phyloP scores from a whole-genome alignment of 2,797 vertebrate genomes.

The Capromys pilorides region DNA sequence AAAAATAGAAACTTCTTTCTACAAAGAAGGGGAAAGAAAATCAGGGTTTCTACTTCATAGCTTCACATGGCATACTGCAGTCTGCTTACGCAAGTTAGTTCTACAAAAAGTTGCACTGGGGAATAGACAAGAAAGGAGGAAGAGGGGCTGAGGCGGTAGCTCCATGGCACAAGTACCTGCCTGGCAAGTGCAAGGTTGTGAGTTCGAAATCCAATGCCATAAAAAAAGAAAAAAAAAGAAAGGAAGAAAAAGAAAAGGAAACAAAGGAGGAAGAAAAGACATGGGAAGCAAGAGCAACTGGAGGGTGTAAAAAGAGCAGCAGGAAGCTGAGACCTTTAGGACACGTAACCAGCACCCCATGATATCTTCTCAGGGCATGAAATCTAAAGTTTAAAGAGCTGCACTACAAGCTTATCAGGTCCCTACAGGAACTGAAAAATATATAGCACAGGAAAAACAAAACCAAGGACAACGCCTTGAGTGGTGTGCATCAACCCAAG shows the following conservation, averaged over 20 bases:
- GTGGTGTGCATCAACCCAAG: neutral
- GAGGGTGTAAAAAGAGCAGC: rapidly evolving
- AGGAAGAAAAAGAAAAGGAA: neutral
- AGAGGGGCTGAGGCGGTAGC: no score
- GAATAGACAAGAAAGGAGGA: neutral
- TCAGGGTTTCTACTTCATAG: neutral
- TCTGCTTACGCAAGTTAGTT: neutral
- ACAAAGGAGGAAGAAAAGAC: neutral
- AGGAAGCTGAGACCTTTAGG: neutral
- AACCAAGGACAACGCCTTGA: neutral
- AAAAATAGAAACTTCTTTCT: neutral
- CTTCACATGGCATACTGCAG: neutral
- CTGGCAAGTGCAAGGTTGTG: no score
- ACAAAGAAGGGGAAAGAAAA: neutral
- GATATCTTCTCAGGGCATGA: neutral
- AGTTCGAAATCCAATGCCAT: no score
- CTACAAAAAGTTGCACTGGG: rapidly evolving
- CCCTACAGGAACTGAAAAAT: neutral
- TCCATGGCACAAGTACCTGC: no score
- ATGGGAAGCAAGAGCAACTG: rapidly evolving
- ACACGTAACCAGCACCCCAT: rapidly evolving
- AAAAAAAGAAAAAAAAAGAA: no score
- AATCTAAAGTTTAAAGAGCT: no score
- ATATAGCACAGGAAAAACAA: neutral
- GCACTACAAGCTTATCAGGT: rapidly evolving